These are phyloP conservation scores for Acipenser ruthenus DNA, from an alignment of 2,797 vertebrate genomes.

Conservation along the genomic window DNA sequence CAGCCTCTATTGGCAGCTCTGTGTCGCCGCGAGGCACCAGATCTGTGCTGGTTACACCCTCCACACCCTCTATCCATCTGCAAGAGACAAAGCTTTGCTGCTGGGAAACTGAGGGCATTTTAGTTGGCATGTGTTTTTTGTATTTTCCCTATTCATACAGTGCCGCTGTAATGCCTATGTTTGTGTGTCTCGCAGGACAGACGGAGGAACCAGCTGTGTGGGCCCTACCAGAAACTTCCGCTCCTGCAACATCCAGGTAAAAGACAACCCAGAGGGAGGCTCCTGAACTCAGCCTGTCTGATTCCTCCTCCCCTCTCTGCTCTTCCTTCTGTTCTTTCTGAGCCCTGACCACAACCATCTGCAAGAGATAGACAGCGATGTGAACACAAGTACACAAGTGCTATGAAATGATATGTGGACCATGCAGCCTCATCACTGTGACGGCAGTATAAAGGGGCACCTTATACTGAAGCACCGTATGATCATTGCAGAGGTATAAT, in stretches of 20 bases:
- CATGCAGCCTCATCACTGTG: no score
- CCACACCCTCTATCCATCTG: neutral
- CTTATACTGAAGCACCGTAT: no score
- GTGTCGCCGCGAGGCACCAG: neutral
- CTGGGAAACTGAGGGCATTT: neutral
- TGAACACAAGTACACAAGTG: no score
- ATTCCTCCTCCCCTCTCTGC: no score
- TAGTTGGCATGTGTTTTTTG: neutral
- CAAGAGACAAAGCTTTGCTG: neutral
- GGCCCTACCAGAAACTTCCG: conserved; percentile 73
- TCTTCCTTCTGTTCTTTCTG: no score
- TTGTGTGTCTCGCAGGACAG: conserved; percentile 57
- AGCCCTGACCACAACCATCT: no score
- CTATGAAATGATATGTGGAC: no score
- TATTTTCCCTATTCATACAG: neutral
- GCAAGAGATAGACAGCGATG: neutral
- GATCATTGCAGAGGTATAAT: no score
- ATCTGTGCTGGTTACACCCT: neutral
- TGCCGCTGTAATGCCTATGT: neutral
- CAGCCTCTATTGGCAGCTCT: neutral
- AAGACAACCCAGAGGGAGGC: neutral
- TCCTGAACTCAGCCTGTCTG: neutral
- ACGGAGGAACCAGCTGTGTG: conserved; percentile 76
- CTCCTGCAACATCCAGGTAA: conserved; percentile 83
- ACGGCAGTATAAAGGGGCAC: no score